These are phyloP conservation scores for Ceratina calcarata DNA, from an alignment of 1,140 invertebrate genomes.

Conservation along the genomic window DNA sequence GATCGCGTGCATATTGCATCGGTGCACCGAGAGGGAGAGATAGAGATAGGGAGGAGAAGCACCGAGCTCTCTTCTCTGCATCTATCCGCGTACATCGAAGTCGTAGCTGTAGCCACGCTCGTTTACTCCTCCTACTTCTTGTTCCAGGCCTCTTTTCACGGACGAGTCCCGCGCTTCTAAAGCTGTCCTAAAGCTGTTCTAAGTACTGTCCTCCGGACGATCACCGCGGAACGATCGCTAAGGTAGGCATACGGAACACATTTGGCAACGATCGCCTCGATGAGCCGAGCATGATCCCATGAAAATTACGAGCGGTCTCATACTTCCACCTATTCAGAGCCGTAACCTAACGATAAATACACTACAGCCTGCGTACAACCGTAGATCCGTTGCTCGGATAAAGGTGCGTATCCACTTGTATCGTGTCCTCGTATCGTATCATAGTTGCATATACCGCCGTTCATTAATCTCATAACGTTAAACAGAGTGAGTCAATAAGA, in stretches of 20 bases:
- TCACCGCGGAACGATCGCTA: background rate
- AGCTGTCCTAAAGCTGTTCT: too few species aligned
- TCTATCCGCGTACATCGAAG: slow-evolving; percentile 48
- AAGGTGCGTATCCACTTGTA: too few species aligned
- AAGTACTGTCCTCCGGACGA: slow-evolving; percentile 6
- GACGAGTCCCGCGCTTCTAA: slow-evolving; percentile 20
- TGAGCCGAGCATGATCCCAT: background rate
- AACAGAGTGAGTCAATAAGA: too few species aligned
- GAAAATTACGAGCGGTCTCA: slow-evolving; percentile 3
- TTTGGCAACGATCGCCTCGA: slow-evolving; percentile 19
- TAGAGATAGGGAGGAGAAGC: slow-evolving; percentile 11
- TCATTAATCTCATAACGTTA: too few species aligned
- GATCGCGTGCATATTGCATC: slow-evolving; percentile 77
- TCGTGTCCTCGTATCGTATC: too few species aligned
- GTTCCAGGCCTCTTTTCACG: slow-evolving; percentile 15
- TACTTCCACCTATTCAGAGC: background rate
- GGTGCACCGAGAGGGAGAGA: slow-evolving; percentile 50
- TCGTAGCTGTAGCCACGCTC: slow-evolving; percentile 38
- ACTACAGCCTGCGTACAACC: background rate
- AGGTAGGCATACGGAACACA: background rate
- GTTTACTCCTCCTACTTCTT: slow-evolving; percentile 34
- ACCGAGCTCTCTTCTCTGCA: slow-evolving; percentile 10
- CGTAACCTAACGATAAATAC: background rate
- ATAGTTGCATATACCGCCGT: too few species aligned
- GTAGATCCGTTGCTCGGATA: background rate